Percentiles rank a stretch among this genome's conserved stretches.
Evolutionary conservation across 2,113 vertebrate genomes (phyloP).

Genomic region (Mystacornis crossleyi): DNA sequence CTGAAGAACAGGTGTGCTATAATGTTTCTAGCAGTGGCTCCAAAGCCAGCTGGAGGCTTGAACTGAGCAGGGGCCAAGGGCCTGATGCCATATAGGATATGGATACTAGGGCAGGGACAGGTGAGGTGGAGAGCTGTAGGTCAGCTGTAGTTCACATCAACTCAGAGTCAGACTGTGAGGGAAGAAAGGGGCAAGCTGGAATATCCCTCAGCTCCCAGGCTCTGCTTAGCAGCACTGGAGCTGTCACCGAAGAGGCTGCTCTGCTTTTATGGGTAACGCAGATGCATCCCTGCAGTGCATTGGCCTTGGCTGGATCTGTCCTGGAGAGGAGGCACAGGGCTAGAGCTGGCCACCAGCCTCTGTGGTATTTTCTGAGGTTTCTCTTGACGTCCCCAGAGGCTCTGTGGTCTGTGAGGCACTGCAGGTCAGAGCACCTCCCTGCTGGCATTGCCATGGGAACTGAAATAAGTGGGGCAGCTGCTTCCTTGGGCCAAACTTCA

Average conservation of each 20-base stretch:
- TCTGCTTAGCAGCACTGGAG: neutral
- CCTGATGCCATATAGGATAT: constrained; percentile 50
- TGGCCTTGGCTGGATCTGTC: neutral
- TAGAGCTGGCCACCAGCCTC: neutral
- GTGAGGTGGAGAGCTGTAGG: constrained; percentile 6
- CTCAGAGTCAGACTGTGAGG: neutral
- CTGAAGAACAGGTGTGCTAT: constrained; percentile 78
- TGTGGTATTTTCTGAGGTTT: neutral
- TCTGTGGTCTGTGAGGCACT: neutral
- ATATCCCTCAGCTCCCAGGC: neutral
- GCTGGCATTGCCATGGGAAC: neutral
- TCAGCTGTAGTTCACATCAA: constrained; percentile 29
- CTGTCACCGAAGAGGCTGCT: neutral
- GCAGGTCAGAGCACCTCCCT: neutral
- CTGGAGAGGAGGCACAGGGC: neutral
- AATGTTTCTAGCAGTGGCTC: constrained; percentile 71
- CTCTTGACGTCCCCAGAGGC: neutral
- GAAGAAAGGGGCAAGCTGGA: neutral
- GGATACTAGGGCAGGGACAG: constrained; percentile 6
- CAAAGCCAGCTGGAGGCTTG: constrained; percentile 69
- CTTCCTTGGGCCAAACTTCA: neutral
- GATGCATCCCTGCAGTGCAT: neutral
- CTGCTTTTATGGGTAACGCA: neutral
- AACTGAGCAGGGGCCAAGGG: constrained; percentile 55
- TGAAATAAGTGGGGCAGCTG: neutral